Evolutionary conservation across 2,113 vertebrate genomes (phyloP).

Genomic region (Hemibagrus wyckioides): DNA sequence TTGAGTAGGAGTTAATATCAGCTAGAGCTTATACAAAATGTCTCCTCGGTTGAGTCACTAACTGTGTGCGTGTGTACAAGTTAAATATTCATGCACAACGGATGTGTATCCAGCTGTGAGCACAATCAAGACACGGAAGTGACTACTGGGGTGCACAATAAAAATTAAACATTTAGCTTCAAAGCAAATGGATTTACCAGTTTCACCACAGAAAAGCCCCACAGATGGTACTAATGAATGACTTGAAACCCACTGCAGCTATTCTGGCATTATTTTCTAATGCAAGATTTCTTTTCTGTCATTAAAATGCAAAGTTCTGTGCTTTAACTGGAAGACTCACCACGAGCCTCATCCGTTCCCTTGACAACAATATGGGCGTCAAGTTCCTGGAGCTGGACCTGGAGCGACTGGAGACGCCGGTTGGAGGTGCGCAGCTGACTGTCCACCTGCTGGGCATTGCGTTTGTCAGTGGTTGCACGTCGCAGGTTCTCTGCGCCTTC

Average conservation of each 20-base stretch:
- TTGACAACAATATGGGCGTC: conserved; percentile 78
- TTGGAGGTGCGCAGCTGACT: conserved; percentile 77
- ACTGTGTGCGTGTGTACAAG: neutral
- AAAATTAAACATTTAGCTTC: neutral
- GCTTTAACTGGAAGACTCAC: conserved; percentile 30
- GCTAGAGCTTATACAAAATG: neutral
- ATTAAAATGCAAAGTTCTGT: neutral
- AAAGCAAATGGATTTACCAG: neutral
- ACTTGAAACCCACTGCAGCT: neutral
- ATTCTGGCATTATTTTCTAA: neutral
- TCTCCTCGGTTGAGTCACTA: neutral
- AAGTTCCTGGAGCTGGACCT: conserved; percentile 78
- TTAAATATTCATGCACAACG: conserved; percentile 19
- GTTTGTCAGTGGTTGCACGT: conserved; percentile 76
- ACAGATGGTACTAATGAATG: neutral
- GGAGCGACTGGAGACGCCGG: conserved; percentile 76
- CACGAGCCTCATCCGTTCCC: conserved; percentile 56
- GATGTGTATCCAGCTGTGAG: conserved; percentile 7
- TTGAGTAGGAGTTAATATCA: neutral
- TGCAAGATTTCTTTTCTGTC: neutral
- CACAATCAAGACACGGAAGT: neutral
- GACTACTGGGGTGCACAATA: neutral
- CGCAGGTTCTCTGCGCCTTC: conserved; percentile 97
- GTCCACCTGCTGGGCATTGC: conserved; percentile 77
- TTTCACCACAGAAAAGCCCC: neutral